These are phyloP conservation scores for Drosophila aldrichi DNA, from an alignment of 2,888 invertebrate genomes.

Conservation along the genomic window DNA sequence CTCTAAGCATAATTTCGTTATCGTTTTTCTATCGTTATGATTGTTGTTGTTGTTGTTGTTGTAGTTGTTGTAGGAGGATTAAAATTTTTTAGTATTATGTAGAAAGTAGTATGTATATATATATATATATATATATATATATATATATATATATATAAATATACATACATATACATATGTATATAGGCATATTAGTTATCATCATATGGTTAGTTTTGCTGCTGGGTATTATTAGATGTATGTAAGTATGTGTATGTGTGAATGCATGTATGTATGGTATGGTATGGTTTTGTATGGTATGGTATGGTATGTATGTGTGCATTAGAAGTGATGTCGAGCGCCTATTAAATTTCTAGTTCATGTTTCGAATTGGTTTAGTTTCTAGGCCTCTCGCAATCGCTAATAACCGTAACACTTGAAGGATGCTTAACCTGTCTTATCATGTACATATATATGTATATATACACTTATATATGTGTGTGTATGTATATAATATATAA, in stretches of 20 bases:
- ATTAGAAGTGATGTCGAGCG: slow-evolving; percentile 42
- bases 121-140: not conserved
- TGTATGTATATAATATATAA: not conserved
- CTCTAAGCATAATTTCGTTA: too few species aligned
- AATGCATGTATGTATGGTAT: slow-evolving; percentile 13
- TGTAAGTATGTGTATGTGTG: slow-evolving; percentile 12
- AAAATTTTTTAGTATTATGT: slow-evolving; percentile 55
- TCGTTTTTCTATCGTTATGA: too few species aligned
- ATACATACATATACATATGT: not conserved
- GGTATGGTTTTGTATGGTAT: slow-evolving; percentile 9
- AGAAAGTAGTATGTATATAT: slow-evolving; percentile 45
- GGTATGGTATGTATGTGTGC: slow-evolving; percentile 7
- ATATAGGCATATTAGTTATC: slow-evolving; percentile 50
- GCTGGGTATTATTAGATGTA: slow-evolving; percentile 22
- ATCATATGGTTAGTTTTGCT: slow-evolving; percentile 34
- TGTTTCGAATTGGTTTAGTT: not conserved
- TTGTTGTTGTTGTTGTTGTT: slow-evolving; percentile 11
- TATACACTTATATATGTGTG: not conserved
- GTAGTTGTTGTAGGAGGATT: slow-evolving; percentile 13
- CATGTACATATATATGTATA: not conserved
- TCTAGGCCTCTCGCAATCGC: slow-evolving; percentile 29
- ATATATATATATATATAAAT: not conserved
- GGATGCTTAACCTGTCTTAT: not conserved
- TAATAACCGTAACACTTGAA: slow-evolving; percentile 12
- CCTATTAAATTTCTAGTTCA: slow-evolving; percentile 9